Percentiles rank a stretch among this genome's conserved stretches.
These are phyloP conservation scores for Acrocera orbiculus DNA, from an alignment of 2,888 invertebrate genomes.

Conservation along the genomic window DNA sequence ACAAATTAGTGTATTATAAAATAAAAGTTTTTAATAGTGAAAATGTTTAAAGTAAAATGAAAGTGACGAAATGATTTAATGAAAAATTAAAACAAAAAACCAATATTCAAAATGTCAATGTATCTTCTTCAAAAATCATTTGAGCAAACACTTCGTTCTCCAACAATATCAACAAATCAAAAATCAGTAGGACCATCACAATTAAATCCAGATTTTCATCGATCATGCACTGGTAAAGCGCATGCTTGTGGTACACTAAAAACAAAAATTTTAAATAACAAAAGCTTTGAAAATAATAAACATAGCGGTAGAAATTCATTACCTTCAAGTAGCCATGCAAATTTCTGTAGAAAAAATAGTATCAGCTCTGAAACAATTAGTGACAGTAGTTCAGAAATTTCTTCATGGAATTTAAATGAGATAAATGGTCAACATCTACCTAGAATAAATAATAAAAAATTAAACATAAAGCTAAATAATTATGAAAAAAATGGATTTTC, in stretches of 20 bases:
- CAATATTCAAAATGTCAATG: conserved; percentile 21
- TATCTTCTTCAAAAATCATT: conserved; percentile 26
- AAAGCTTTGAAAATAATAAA: conserved; percentile 8
- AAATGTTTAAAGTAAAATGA: too few species aligned
- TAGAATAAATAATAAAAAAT: neutral
- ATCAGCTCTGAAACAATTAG: conserved; percentile 30
- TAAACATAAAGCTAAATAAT: neutral
- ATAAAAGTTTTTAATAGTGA: too few species aligned
- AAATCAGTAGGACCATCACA: conserved; percentile 11
- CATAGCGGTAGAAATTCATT: neutral
- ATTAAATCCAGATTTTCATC: conserved; percentile 36
- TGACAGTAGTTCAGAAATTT: conserved; percentile 30
- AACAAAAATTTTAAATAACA: conserved; percentile 15
- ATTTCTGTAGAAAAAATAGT: conserved; percentile 25
- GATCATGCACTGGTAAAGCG: conserved; percentile 56
- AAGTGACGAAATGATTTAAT: too few species aligned
- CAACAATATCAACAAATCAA: conserved; percentile 18
- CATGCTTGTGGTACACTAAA: conserved; percentile 48
- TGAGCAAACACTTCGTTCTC: conserved; percentile 27
- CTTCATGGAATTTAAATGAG: conserved; percentile 19
- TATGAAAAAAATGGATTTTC: too few species aligned
- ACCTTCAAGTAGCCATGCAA: conserved; percentile 9
- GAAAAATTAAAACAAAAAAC: too few species aligned
- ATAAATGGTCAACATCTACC: conserved; percentile 4
- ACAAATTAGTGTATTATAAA: too few species aligned